Base-by-base conservation (phyloP, 1,140 invertebrate genomes). In the Brachystomella parvula region DNA sequence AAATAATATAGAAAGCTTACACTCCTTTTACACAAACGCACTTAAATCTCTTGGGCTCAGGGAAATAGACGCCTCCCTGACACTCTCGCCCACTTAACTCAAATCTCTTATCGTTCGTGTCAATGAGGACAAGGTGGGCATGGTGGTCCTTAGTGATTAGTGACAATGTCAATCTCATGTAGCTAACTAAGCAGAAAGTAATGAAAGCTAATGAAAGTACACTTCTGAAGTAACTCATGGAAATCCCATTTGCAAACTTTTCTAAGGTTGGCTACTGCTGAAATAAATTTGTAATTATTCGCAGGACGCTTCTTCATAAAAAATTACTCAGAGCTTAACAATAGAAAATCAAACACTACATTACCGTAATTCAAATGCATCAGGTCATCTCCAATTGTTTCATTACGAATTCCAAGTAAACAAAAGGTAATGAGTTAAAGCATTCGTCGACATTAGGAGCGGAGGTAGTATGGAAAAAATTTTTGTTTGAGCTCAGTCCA, bases 11-110 rank as follows among this genome's bases (percentile, higher is more conserved):
- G 30, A 31, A 21, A 26, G 19, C 65, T 58, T 57, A 66, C 66
- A 67, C 61, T 33, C 66, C 66, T 47, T 53, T 59, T 17, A 67
- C 21, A 33, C 66, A 67, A n/a, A 39, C 39, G 32, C 66, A 67
- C n/a, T 26, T 39, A 30, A 30, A 67, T 28, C 12, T 17, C 15
- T 30, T 63, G 1, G 65, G 49, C 47, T 57, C 49, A 9, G 21
- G 6, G 3, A 53, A 26, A 26, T 19, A 53, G 21, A 53, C 49
- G 9, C 49, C 49, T 19, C 49, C 49, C 6, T 53, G 49, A 24
- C 49, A 53, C 21, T 15, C 12, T 6, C 49, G 49, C 9, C 49
- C 49, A 53, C 21, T 53, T 15, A 53, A 24, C 49, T 53, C 49
- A 9, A 19, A 53, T 24, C 49, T 15, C 21, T 53, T 12, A 15